Conservation (phyloP, 2,888 invertebrate genomes). For the Lithosia quadra region DNA sequence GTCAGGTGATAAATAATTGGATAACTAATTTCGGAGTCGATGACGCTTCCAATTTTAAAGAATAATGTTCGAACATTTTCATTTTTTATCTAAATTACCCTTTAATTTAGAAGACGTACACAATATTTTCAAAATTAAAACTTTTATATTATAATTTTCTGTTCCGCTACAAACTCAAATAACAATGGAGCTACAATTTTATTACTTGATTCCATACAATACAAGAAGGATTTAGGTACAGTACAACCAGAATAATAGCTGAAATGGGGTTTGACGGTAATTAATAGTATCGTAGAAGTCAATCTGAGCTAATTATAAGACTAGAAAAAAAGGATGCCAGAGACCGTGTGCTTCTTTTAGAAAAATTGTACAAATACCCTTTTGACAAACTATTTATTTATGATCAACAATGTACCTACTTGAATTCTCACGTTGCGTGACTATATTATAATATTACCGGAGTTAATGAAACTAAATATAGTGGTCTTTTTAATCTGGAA, state of each 20-base stretch:
- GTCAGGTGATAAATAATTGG: slow-evolving; percentile 39
- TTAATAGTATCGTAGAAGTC: no score
- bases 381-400: background rate
- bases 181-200: no score
- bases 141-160: no score
- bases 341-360: background rate
- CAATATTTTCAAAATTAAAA: background rate
- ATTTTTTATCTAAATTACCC: background rate
- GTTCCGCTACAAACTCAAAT: no score
- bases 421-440: background rate
- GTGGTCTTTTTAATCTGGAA: background rate
- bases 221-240: no score
- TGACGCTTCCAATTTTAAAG: slow-evolving; percentile 24
- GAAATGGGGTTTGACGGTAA: no score
- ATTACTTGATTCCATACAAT: no score
- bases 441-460: background rate
- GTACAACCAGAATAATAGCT: no score
- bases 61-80: slow-evolving; percentile 10
- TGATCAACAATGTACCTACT: background rate
- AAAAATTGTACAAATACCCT: background rate
- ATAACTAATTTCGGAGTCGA: slow-evolving; percentile 22
- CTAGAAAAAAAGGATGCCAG: background rate
- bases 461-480: background rate
- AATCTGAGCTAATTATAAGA: no score
- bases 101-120: background rate